Percentiles rank a stretch among this genome's conserved stretches.
These are phyloP conservation scores for Perithous albicinctus DNA, from an alignment of 2,888 invertebrate genomes.

Conservation along the genomic window DNA sequence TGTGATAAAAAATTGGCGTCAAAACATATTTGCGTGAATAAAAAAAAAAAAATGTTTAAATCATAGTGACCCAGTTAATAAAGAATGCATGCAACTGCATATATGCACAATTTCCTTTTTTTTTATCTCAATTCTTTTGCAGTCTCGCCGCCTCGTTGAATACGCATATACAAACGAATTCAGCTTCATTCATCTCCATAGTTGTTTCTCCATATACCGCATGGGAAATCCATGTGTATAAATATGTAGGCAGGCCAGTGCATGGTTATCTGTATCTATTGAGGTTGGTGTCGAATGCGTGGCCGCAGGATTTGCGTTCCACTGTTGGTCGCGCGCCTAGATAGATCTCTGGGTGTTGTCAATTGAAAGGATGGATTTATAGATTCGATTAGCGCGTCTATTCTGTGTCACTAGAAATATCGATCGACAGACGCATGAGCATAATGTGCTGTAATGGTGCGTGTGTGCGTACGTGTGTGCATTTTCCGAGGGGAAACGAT, in stretches of 20 bases:
- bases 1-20: no score
- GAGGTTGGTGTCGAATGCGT: background rate
- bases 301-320: constrained; percentile 12
- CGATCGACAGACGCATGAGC: constrained; percentile 9
- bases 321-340: background rate
- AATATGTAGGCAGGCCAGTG: constrained; percentile 1
- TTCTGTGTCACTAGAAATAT: background rate
- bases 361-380: constrained; percentile 3
- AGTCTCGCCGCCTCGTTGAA: background rate
- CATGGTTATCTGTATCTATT: background rate
- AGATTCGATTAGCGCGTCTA: background rate
- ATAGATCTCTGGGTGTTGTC: background rate
- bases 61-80: no score
- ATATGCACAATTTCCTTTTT: no score
- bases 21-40: no score
- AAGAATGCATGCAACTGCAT: background rate
- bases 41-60: no score
- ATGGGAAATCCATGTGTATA: background rate
- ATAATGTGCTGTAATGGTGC: no score
- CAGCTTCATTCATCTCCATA: constrained; percentile 9
- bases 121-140: background rate
- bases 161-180: background rate
- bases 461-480: background rate
- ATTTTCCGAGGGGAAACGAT: background rate
- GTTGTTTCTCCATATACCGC: constrained; percentile 3